Base-by-base conservation (phyloP, 2,797 vertebrate species). In the Mormyrus proboscirostris region DNA sequence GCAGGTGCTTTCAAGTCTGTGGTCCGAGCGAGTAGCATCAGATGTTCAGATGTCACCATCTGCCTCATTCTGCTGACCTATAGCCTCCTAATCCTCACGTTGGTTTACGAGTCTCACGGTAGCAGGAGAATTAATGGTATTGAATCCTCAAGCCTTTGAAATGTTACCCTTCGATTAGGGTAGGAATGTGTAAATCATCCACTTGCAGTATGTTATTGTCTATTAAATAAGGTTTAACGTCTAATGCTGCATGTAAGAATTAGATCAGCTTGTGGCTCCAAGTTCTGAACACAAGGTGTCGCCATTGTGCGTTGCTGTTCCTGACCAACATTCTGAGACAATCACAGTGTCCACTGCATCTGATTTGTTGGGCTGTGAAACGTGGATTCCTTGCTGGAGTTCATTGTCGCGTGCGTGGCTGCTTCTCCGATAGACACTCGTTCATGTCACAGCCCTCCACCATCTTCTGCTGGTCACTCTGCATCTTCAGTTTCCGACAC, bases 201-300 rank as follows among this genome's bases (percentile, higher is more conserved):
- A 2, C 4, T 57, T 3, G 5, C 14, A 41, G 53, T 38, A n/a
- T 14, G 29, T 38, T 8, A 12, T 53, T 38, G 22, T 86, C 25
- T n/a, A 4, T 86, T 57, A 25, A 33, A 49, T 33, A 14, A 85
- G 50, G 47, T 50, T 79, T 79, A 53, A 85, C 10, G 47, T 44
- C 73, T 44, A 38, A 50, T 10, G 41, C 82, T 51, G 82, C n/a
- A 9, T 25, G 44, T 49, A 50, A 50, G 9, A 25, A 50, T 41
- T 41, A 49, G 16, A 10, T 47, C 19, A 3, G 8, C n/a, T 51
- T 86, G 57, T 47, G 44, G 9, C 53, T 90, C 22, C 49, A 0
- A 0, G 0, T 29, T 44, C 6, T 57, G 14, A 29, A 89, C 91
- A 90, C 84, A 73, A 91, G 89, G 87, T 38, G 86, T 44, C 88